phyloP scores from a whole-genome alignment of 2,797 vertebrate species.

The Macropus fuliginosus region DNA sequence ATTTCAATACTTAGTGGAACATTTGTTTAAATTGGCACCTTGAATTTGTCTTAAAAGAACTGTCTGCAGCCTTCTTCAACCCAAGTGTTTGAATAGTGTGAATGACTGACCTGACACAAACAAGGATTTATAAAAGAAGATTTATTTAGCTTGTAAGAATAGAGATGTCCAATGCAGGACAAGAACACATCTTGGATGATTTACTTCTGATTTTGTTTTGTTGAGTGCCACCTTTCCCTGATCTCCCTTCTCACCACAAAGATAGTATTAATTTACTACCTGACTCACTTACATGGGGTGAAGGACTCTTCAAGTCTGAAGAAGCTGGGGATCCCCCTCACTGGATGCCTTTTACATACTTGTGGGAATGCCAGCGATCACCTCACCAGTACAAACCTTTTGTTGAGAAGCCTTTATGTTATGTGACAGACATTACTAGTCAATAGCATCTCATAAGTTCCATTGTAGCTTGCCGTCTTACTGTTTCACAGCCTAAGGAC shows the following conservation, averaged over 20 bases:
- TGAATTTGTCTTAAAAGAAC: slow-evolving; percentile 10
- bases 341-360: background rate
- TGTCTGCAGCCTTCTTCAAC: background rate
- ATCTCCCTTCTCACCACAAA: background rate
- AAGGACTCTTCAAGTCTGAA: background rate
- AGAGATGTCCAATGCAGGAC: background rate
- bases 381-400: background rate
- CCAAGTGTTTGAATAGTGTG: background rate
- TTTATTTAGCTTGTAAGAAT: background rate
- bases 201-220: background rate
- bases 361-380: background rate
- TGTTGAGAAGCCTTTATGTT: background rate
- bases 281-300: background rate
- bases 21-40: slow-evolving; percentile 17
- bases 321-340: background rate
- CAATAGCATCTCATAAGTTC: background rate
- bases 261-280: background rate
- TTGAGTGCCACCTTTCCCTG: background rate
- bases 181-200: background rate
- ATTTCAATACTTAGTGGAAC: slow-evolving; percentile 31
- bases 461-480: background rate
- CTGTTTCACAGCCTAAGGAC: background rate
- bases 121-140: background rate
- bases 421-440: background rate
- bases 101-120: background rate